Conservation (phyloP, 2,113 vertebrate species). For the Garra rufa region DNA sequence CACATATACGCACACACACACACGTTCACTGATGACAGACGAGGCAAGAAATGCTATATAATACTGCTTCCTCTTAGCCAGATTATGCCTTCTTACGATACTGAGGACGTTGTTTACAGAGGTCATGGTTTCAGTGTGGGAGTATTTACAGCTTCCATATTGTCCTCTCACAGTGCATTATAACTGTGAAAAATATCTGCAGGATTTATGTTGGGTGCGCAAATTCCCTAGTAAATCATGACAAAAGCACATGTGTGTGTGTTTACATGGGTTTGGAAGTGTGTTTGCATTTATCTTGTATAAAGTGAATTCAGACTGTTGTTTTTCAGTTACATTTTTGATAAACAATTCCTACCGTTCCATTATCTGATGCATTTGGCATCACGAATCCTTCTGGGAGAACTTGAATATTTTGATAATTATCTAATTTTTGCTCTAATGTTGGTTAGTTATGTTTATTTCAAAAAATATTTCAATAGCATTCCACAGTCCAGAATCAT, state of each 20-base stretch:
- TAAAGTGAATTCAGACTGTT: neutral
- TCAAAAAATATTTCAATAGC: neutral
- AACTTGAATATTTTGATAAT: neutral
- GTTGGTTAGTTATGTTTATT: neutral
- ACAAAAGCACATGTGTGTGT: neutral
- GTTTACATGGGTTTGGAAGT: neutral
- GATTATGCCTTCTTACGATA: slow-evolving; percentile 68
- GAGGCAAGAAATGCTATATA: slow-evolving; percentile 67
- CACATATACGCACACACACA: neutral
- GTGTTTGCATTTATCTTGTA: neutral
- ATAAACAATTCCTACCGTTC: neutral
- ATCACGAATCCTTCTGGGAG: neutral
- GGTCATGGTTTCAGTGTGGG: slow-evolving; percentile 28
- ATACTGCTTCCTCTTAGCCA: slow-evolving; percentile 64
- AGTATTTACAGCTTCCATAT: slow-evolving; percentile 35
- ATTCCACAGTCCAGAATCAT: neutral
- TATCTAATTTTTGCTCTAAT: neutral
- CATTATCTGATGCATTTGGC: slow-evolving; percentile 2
- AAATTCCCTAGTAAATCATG: slow-evolving; percentile 23
- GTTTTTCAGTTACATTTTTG: neutral
- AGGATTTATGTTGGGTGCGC: slow-evolving; percentile 37
- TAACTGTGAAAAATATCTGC: slow-evolving; percentile 24
- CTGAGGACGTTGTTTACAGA: slow-evolving; percentile 60
- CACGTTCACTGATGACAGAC: slow-evolving; percentile 45
- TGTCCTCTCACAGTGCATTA: slow-evolving; percentile 27